A percentile compares a stretch with the other conserved stretches of the same genome.
Evolutionary conservation across 2,797 vertebrate genomes (phyloP).

Genomic region (Pseudocheirus occidentalis): DNA sequence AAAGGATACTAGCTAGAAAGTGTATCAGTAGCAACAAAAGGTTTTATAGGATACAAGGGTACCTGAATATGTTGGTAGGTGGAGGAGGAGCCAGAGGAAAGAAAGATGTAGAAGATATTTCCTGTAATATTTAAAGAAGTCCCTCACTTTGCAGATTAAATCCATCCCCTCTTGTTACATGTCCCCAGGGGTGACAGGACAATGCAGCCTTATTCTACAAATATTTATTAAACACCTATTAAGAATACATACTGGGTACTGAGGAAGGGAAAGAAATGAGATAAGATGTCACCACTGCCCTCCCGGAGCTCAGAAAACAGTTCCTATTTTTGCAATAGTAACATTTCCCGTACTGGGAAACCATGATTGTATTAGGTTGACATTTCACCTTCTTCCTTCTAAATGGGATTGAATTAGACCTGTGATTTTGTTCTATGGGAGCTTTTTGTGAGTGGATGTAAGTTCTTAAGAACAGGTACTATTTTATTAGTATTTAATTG

Average conservation of each 20-base stretch:
- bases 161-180: neutral
- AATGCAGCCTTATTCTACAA: neutral
- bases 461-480: no score
- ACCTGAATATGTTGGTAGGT: neutral
- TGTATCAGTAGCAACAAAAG: neutral
- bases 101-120: neutral
- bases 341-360: neutral
- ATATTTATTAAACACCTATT: neutral
- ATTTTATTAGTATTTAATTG: no score
- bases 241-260: neutral
- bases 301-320: neutral
- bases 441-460: no score
- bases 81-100: neutral
- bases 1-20: neutral
- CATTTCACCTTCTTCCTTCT: neutral
- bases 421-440: neutral
- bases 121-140: slow-evolving; percentile 20
- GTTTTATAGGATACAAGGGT: neutral
- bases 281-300: neutral
- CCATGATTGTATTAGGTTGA: neutral
- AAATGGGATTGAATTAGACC: neutral
- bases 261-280: neutral
- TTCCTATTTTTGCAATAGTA: neutral
- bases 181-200: neutral
- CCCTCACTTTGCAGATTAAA: neutral